Percentiles rank a stretch among this genome's conserved stretches.
These are phyloP conservation scores for Entomobrya proxima DNA, from an alignment of 2,888 invertebrate species.

Conservation along the genomic window DNA sequence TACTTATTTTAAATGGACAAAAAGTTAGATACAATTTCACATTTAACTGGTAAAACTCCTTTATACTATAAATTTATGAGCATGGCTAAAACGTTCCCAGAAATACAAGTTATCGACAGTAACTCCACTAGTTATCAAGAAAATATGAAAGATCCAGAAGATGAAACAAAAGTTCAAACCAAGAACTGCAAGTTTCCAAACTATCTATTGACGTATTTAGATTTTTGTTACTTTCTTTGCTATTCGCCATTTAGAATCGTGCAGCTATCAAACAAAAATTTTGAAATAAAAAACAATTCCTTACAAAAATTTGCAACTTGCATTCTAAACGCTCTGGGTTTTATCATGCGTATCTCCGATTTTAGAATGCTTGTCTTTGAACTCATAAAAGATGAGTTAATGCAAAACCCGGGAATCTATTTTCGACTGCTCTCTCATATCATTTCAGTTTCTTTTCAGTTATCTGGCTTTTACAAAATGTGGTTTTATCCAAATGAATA, in stretches of 20 bases:
- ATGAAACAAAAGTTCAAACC: too few species aligned
- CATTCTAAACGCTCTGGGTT: not conserved
- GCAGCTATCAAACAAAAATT: not conserved
- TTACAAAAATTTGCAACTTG: not conserved
- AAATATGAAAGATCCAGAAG: too few species aligned
- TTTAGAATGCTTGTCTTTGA: not conserved
- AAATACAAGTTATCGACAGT: too few species aligned
- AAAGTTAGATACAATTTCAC: too few species aligned
- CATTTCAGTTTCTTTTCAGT: not conserved
- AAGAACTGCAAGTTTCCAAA: too few species aligned
- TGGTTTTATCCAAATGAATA: not conserved
- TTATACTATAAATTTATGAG: too few species aligned
- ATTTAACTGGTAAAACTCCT: too few species aligned
- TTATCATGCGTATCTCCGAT: not conserved
- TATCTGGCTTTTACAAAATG: not conserved
- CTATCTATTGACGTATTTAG: not conserved
- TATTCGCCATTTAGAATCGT: not conserved
- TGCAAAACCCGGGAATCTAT: not conserved
- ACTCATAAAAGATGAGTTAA: not conserved
- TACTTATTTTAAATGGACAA: too few species aligned
- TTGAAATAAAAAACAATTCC: not conserved
- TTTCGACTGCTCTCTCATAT: not conserved
- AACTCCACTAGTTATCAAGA: too few species aligned
- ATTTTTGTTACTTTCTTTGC: not conserved
- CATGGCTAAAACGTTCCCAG: too few species aligned